These are phyloP conservation scores for Eupristina koningsbergeri DNA, from an alignment of 1,140 invertebrate genomes.

Conservation along the genomic window DNA sequence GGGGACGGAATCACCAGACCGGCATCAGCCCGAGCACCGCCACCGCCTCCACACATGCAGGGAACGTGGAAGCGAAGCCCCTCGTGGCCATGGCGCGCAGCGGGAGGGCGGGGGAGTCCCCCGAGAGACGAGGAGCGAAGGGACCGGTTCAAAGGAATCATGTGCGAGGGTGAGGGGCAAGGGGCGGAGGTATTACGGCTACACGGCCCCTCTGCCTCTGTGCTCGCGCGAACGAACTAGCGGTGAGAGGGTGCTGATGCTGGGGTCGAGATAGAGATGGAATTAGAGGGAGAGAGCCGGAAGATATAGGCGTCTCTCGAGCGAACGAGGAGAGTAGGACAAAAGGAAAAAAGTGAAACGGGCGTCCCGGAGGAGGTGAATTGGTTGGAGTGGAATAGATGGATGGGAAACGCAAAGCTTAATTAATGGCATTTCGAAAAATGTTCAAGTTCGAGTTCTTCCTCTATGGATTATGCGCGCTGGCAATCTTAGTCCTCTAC, in stretches of 20 bases:
- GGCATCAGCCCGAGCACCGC: no score
- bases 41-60: not conserved
- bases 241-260: constrained; percentile 43
- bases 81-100: constrained; percentile 42
- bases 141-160: constrained; percentile 55
- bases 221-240: constrained; percentile 27
- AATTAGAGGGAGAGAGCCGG: constrained; percentile 24
- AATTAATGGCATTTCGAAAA: constrained; percentile 52
- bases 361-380: constrained; percentile 32
- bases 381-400: constrained; percentile 34
- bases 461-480: not conserved
- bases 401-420: constrained; percentile 46
- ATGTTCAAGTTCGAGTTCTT: constrained; percentile 26
- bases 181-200: constrained; percentile 37
- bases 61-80: constrained; percentile 42
- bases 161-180: not conserved
- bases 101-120: constrained; percentile 51
- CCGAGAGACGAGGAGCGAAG: constrained; percentile 29
- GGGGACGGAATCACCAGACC: no score
- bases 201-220: not conserved
- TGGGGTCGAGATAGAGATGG: constrained; percentile 45
- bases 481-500: not conserved
- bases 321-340: not conserved
- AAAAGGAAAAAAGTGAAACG: constrained; percentile 29
- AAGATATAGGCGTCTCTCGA: constrained; percentile 23